A percentile compares a stretch with the other conserved stretches of the same genome.
phyloP scores from a whole-genome alignment of 2,113 vertebrate species.

The Loxodonta africana region DNA sequence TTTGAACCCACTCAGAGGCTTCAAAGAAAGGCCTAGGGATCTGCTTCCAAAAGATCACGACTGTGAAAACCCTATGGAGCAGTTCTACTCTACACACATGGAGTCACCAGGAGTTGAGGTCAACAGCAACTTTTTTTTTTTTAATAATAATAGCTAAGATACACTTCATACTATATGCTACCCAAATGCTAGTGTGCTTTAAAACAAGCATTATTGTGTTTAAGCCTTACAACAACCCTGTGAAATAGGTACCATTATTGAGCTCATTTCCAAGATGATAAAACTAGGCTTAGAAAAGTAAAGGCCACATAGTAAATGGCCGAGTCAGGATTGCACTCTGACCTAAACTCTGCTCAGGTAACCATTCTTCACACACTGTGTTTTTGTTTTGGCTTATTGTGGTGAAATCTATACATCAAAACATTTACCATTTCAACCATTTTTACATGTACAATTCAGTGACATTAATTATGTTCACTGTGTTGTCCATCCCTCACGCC shows the following conservation, averaged over 20 bases:
- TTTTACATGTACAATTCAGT: neutral
- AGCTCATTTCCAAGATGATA: neutral
- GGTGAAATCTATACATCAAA: neutral
- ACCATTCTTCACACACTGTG: neutral
- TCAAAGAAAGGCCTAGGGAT: too few relatives aligned
- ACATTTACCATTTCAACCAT: neutral
- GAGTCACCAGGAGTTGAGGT: too few relatives aligned
- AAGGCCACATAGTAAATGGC: neutral
- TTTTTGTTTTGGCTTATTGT: neutral
- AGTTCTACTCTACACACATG: too few relatives aligned
- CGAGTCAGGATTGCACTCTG: neutral
- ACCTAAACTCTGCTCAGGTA: neutral
- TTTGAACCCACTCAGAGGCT: too few relatives aligned
- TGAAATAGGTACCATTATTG: neutral
- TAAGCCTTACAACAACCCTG: neutral
- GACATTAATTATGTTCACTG: neutral
- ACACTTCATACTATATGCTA: neutral
- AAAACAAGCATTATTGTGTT: neutral
- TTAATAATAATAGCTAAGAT: neutral
- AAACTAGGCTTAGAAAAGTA: neutral
- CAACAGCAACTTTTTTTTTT: too few relatives aligned
- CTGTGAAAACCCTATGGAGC: too few relatives aligned
- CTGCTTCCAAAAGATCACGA: too few relatives aligned
- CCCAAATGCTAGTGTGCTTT: neutral
- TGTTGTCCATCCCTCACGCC: too few relatives aligned